These are phyloP conservation scores for Stenodera caucasica DNA, from an alignment of 2,888 invertebrate genomes.

Conservation along the genomic window DNA sequence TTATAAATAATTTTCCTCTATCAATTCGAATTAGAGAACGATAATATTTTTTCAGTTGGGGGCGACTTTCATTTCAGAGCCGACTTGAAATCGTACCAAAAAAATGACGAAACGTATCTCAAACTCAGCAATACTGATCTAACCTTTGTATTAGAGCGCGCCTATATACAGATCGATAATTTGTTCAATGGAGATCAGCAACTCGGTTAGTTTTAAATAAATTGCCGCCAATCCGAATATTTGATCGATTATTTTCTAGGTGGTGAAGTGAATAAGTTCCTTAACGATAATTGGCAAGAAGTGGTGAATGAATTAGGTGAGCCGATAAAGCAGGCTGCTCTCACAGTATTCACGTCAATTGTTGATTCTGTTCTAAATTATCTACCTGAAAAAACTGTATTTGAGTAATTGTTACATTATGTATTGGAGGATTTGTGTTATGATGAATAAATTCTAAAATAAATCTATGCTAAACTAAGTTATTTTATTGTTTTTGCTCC, in stretches of 20 bases:
- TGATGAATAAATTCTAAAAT: neutral
- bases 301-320: slow-evolving; percentile 50
- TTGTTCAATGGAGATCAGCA: slow-evolving; percentile 39
- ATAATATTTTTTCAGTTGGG: slow-evolving; percentile 24
- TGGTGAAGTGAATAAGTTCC: slow-evolving; percentile 51
- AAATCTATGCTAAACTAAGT: neutral
- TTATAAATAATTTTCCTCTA: slow-evolving; percentile 8
- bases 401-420: neutral
- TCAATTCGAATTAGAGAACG: neutral
- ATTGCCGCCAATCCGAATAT: too few relatives aligned
- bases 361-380: slow-evolving; percentile 23
- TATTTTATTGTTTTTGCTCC: neutral
- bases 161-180: slow-evolving; percentile 39
- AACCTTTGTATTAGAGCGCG: slow-evolving; percentile 31
- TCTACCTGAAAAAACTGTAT: slow-evolving; percentile 18
- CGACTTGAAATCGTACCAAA: neutral
- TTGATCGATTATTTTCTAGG: slow-evolving; percentile 42
- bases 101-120: slow-evolving; percentile 9
- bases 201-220: slow-evolving; percentile 32
- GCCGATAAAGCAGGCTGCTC: slow-evolving; percentile 45
- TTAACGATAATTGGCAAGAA: slow-evolving; percentile 55
- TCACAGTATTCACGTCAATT: slow-evolving; percentile 29
- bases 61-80: slow-evolving; percentile 23
- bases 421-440: neutral
- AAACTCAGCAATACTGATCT: slow-evolving; percentile 18